These are phyloP conservation scores for Dryobota labecula DNA, from an alignment of 2,888 invertebrate genomes.

Conservation along the genomic window DNA sequence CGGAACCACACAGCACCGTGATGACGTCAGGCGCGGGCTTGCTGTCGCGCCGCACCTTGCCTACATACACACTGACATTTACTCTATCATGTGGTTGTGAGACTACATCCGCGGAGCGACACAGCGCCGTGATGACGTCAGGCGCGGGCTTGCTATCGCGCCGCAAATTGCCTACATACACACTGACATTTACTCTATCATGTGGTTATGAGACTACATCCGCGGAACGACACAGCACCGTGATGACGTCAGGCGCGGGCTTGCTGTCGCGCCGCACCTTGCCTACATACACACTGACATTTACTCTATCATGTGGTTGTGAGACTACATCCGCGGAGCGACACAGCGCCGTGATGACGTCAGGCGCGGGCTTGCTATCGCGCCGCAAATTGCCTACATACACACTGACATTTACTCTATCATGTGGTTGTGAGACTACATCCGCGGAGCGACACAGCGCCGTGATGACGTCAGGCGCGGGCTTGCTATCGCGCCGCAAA, in stretches of 20 bases:
- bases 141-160: constrained; percentile 78
- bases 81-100: constrained; percentile 4
- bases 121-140: constrained; percentile 76
- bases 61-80: constrained; percentile 65
- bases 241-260: constrained; percentile 3
- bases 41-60: constrained; percentile 83
- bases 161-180: constrained; percentile 78
- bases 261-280: constrained; percentile 3
- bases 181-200: constrained; percentile 23
- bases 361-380: constrained; percentile 3
- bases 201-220: not conserved
- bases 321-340: not conserved
- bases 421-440: constrained; percentile 1
- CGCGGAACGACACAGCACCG: not conserved
- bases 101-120: constrained; percentile 74
- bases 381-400: constrained; percentile 3
- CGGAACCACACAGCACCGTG: constrained; percentile 83
- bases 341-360: constrained; percentile 1
- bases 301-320: constrained; percentile 1
- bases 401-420: constrained; percentile 3
- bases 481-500: constrained; percentile 1
- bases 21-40: constrained; percentile 68
- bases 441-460: not conserved
- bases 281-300: constrained; percentile 5
- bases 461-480: constrained; percentile 1